A percentile compares a stretch with the other conserved stretches of the same genome.
Evolutionary conservation across 2,888 invertebrate species (phyloP).

Genomic region (Ochropleura leucogaster): DNA sequence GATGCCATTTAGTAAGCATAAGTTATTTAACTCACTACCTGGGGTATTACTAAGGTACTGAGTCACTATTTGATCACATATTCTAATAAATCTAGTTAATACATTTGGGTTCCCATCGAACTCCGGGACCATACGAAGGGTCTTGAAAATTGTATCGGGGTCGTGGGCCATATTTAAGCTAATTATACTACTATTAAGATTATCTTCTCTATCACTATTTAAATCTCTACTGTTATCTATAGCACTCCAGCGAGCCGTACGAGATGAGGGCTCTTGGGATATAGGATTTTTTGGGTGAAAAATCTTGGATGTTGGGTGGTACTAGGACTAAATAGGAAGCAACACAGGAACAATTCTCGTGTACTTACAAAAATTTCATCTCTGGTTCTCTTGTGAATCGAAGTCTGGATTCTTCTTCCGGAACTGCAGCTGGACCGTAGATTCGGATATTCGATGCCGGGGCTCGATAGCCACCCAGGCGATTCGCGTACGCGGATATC

Average conservation of each 20-base stretch:
- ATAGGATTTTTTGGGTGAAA: too few relatives aligned
- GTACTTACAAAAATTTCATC: slow-evolving; percentile 5
- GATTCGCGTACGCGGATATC: too few relatives aligned
- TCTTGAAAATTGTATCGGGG: background rate
- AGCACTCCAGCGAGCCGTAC: background rate
- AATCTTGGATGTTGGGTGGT: slow-evolving; percentile 2
- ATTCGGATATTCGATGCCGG: too few relatives aligned
- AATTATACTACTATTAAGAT: too few relatives aligned
- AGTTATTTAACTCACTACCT: background rate
- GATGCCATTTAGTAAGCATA: background rate
- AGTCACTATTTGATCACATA: background rate
- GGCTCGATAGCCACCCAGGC: too few relatives aligned
- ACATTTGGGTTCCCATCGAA: background rate
- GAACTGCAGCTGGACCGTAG: slow-evolving; percentile 2
- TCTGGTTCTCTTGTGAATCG: slow-evolving; percentile 4
- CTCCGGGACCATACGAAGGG: slow-evolving; percentile 1
- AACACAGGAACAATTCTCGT: slow-evolving; percentile 6
- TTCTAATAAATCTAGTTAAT: background rate
- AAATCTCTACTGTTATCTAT: background rate
- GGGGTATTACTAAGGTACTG: background rate
- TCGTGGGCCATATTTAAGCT: background rate
- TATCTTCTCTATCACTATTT: background rate
- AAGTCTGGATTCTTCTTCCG: slow-evolving; percentile 6
- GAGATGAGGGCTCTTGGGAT: too few relatives aligned
- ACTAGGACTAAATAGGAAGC: background rate